Base-by-base conservation (phyloP, 2,113 vertebrate genomes). In the Rhinolophus sinicus region DNA sequence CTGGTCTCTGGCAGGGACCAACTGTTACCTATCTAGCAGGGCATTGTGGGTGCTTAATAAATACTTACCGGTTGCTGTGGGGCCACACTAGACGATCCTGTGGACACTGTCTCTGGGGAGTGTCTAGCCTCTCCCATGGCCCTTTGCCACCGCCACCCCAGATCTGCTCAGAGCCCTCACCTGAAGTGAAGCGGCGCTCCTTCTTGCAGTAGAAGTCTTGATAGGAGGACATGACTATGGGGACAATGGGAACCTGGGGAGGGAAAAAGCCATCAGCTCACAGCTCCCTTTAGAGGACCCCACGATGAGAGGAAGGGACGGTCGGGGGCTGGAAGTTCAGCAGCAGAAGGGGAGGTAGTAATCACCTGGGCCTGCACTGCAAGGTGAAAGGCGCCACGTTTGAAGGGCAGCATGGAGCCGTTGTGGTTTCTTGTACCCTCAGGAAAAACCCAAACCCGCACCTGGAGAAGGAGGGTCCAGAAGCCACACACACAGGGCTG, bases 301-400 rank as follows among this genome's bases (percentile, higher is more conserved):
- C 8, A 52, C 1, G 28, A 58, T 22, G 33, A 80, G 6, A 40
- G 50, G 72, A 26, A 33, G 72, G 22, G 18, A 8, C 22, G 44
- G 30, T 26, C 8, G 6, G 62, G 24, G 8, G 13, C 12, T 16
- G 26, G 40, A 10, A 0, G 75, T 75, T 47, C 44, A 28, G 52
- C 0, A 15, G 58, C 2, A n/a, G n/a, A 24, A 24, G 35, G 50
- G 11, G 22, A 28, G 38, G 44, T 12, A 13, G 56, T 67, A 33
- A 92, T 96, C 54, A 99, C 99, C 98, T 99, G 99, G 83, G 98
- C 99, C 96, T 99, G 98, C 62, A 99, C 98, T 0, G 99, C 99
- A 72, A 99, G 97, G 93, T 99, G 99, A 96, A 99, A 99, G 64
- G 98, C 99, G 1, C 99, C 99, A 0, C 98, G 98, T 96, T 99